These are phyloP conservation scores for Cryptoprocta ferox DNA, from an alignment of 2,797 vertebrate species.

Conservation along the genomic window DNA sequence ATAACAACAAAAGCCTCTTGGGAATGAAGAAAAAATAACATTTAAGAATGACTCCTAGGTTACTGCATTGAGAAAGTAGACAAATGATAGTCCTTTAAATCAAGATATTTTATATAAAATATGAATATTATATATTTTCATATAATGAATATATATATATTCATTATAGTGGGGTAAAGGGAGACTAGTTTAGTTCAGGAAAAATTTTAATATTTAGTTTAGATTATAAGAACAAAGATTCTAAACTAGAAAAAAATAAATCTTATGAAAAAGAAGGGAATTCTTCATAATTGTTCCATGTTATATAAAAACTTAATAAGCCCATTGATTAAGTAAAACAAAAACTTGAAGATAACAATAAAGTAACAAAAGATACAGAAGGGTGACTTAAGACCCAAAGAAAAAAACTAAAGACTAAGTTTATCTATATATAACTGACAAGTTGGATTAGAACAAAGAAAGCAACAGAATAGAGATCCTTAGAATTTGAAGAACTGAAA, in stretches of 20 bases:
- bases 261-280: background rate
- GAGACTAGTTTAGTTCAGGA: background rate
- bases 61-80: background rate
- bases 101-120: background rate
- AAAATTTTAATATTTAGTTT: background rate
- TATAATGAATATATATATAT: too few species aligned
- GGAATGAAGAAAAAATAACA: background rate
- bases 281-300: background rate
- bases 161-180: background rate
- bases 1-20: background rate
- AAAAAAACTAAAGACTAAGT: background rate
- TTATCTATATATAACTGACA: background rate
- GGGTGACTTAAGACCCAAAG: background rate
- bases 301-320: slow-evolving; percentile 8
- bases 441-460: slow-evolving; percentile 17
- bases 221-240: background rate
- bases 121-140: too few species aligned
- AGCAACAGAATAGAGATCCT: background rate
- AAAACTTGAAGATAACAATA: background rate
- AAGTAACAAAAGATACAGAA: background rate
- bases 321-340: background rate
- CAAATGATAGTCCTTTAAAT: background rate
- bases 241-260: slow-evolving; percentile 21
- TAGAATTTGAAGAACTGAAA: background rate
- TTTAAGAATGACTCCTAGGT: background rate